Evolutionary conservation across 2,888 invertebrate genomes (phyloP).

Genomic region (Horisme vitalbata): DNA sequence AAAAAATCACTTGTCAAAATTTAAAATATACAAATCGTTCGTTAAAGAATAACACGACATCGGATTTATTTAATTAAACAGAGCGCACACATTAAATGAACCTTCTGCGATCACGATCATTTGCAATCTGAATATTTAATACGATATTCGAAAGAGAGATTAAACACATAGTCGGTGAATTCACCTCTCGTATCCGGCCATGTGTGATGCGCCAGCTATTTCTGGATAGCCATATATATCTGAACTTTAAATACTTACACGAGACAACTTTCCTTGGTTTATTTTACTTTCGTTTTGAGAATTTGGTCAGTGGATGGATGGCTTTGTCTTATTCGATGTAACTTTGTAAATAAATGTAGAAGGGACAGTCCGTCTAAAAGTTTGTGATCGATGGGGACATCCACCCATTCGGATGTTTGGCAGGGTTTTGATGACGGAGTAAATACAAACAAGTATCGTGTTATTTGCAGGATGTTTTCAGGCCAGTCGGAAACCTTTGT

Average conservation of each 20-base stretch:
- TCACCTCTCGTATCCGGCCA: slow-evolving; percentile 29
- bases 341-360: not conserved
- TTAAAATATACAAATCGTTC: no score
- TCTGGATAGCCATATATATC: slow-evolving; percentile 23
- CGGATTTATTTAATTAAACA: no score
- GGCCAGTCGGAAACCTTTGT: no score
- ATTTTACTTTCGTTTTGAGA: slow-evolving; percentile 12
- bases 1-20: no score
- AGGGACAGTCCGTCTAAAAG: slow-evolving; percentile 15
- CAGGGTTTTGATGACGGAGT: not conserved
- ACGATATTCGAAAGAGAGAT: slow-evolving; percentile 3
- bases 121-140: not conserved
- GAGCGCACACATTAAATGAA: no score
- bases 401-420: not conserved
- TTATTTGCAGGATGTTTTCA: no score
- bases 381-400: slow-evolving; percentile 26
- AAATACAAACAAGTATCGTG: no score
- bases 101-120: no score
- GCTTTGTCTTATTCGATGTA: slow-evolving; percentile 11
- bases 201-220: slow-evolving; percentile 29
- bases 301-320: slow-evolving; percentile 8
- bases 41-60: no score
- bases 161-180: slow-evolving; percentile 19
- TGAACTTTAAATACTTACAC: slow-evolving; percentile 4
- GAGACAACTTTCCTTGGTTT: slow-evolving; percentile 6